Evolutionary conservation across 2,888 invertebrate species (phyloP).

Genomic region (Hermodice carunculata): DNA sequence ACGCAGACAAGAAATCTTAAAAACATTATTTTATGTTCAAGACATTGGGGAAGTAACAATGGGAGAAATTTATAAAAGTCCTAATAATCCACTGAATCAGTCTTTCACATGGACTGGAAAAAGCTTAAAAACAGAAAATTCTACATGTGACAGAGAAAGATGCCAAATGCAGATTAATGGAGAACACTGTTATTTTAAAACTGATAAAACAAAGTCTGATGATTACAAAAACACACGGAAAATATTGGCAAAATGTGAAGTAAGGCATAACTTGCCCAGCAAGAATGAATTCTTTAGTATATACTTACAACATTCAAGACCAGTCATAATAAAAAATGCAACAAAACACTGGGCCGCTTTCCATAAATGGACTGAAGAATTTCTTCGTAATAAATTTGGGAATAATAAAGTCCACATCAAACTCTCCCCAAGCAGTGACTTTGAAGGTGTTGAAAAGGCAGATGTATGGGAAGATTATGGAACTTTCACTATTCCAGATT

Average conservation of each 20-base stretch:
- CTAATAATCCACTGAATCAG: slow-evolving; percentile 11
- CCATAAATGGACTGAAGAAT: slow-evolving; percentile 59
- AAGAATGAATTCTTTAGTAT: slow-evolving; percentile 54
- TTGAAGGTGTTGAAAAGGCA: slow-evolving; percentile 63
- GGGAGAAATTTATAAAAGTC: slow-evolving; percentile 13
- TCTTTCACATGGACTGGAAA: slow-evolving; percentile 1
- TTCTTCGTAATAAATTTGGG: slow-evolving; percentile 50
- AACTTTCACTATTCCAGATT: slow-evolving; percentile 53
- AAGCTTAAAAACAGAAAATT: no score
- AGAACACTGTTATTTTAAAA: background rate
- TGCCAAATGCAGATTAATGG: background rate
- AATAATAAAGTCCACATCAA: slow-evolving; percentile 57
- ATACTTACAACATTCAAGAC: slow-evolving; percentile 58
- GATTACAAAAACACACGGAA: background rate
- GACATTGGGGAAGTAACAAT: slow-evolving; percentile 40
- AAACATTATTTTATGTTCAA: slow-evolving; percentile 49
- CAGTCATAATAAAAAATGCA: slow-evolving; percentile 59
- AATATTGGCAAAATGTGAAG: slow-evolving; percentile 27
- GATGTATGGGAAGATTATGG: slow-evolving; percentile 55
- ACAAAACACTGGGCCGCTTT: slow-evolving; percentile 56
- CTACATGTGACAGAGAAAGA: background rate
- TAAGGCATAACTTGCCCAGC: slow-evolving; percentile 31
- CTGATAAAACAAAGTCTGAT: background rate
- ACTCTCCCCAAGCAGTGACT: slow-evolving; percentile 59
- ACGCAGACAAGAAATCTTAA: slow-evolving; percentile 51